A percentile compares a stretch with the other conserved stretches of the same genome.
These are phyloP conservation scores for Hestina assimilis DNA, from an alignment of 1,140 invertebrate species.

Conservation along the genomic window DNA sequence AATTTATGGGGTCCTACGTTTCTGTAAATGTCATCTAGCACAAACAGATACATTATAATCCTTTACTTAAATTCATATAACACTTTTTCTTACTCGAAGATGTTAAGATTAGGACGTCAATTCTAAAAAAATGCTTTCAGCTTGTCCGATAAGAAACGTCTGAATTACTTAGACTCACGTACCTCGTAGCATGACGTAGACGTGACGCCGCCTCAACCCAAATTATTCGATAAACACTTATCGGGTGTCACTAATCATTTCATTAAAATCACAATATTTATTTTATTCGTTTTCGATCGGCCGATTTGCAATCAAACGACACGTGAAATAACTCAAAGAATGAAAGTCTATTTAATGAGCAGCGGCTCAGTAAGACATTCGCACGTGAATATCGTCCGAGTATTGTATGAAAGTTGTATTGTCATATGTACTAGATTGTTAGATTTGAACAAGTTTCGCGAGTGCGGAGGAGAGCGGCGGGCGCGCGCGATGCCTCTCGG, in stretches of 20 bases:
- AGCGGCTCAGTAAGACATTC: slow-evolving; percentile 20
- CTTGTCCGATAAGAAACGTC: background rate
- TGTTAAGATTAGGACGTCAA: too few species aligned
- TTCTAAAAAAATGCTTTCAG: background rate
- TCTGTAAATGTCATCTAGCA: too few species aligned
- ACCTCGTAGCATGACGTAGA: slow-evolving; percentile 68
- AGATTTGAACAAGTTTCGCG: slow-evolving; percentile 22
- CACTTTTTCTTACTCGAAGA: too few species aligned
- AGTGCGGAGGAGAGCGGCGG: slow-evolving; percentile 29
- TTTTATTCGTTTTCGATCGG: slow-evolving; percentile 33
- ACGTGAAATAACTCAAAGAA: background rate
- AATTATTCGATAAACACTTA: slow-evolving; percentile 62
- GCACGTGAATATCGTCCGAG: slow-evolving; percentile 31
- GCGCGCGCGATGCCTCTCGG: slow-evolving; percentile 48
- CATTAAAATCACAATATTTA: slow-evolving; percentile 52
- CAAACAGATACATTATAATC: too few species aligned
- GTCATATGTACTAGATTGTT: slow-evolving; percentile 30
- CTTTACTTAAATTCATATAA: too few species aligned
- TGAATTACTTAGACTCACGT: slow-evolving; percentile 27
- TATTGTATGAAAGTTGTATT: slow-evolving; percentile 32
- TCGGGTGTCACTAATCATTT: slow-evolving; percentile 64
- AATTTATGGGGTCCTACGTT: too few species aligned
- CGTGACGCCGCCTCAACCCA: slow-evolving; percentile 40
- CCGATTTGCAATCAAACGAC: slow-evolving; percentile 12
- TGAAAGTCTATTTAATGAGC: slow-evolving; percentile 8